Conservation (phyloP, 1,140 invertebrate genomes). For the Heliconius nattereri region DNA sequence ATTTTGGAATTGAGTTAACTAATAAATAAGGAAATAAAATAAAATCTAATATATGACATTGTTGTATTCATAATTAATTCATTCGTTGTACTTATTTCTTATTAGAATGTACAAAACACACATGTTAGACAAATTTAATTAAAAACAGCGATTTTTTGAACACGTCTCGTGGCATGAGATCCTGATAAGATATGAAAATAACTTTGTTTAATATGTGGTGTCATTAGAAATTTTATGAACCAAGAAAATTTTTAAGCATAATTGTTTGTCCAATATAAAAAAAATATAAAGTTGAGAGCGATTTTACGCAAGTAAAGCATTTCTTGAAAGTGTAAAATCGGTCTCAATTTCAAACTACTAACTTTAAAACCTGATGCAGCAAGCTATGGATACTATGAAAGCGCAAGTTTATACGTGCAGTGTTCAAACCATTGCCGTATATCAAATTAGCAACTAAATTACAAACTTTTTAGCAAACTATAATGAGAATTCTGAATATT, state of each 20-base stretch:
- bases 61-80: too few species aligned
- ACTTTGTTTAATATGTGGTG: not conserved
- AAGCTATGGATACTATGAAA: slow-evolving; percentile 78
- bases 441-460: slow-evolving; percentile 66
- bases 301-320: slow-evolving; percentile 19
- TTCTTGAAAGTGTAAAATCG: slow-evolving; percentile 31
- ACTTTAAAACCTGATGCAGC: slow-evolving; percentile 76
- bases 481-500: slow-evolving; percentile 60
- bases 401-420: slow-evolving; percentile 53
- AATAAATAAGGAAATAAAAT: too few species aligned
- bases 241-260: slow-evolving; percentile 1
- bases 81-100: too few species aligned
- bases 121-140: too few species aligned
- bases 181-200: slow-evolving; percentile 5
- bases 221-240: not conserved
- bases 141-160: not conserved
- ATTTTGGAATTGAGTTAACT: too few species aligned
- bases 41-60: too few species aligned
- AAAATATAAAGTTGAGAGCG: slow-evolving; percentile 24
- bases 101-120: too few species aligned
- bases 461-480: slow-evolving; percentile 64
- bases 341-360: slow-evolving; percentile 43
- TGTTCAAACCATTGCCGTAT: slow-evolving; percentile 48
- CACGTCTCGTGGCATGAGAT: not conserved
- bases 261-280: slow-evolving; percentile 14